Base-by-base conservation (phyloP, 1,140 invertebrate species). In the Rhizoglyphus robini region DNA sequence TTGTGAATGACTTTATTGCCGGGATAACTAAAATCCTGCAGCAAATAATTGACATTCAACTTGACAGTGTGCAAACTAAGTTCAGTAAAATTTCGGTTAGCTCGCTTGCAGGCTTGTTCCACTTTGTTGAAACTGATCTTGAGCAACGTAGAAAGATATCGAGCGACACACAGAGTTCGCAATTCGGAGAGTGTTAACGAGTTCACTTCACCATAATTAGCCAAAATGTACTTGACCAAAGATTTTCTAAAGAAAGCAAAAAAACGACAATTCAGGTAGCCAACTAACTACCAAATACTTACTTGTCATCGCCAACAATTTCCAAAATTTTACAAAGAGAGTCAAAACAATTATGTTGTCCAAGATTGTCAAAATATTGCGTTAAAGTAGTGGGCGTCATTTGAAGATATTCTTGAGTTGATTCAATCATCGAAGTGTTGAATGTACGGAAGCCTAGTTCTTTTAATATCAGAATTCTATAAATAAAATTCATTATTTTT, bases 401-500 rank as follows among this genome's bases (percentile, higher is more conserved):
- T 60, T 60, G 15, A 30, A 60, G 30, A 1, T 23, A 11, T 3
- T 60, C 58, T 32, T 34, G 2, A 32, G 15, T 32, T n/a, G 27
- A 60, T 20, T 29, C 58, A 29, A 60, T 32, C 58, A 60, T 60
- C 15, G 30, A 13, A 23, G 27, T 30, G 2, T 46, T 8, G 29
- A 60, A 29, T 27, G 58, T 23, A 34, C 58, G 32, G 36, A 60
- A 60, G 3, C 58, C 58, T 11, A 60, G n/a, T 60, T 60, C 58
- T 60, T 60, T 60, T 32, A 60, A 60, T 13, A 60, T 11, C 36
- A 60, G 18, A n/a, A 29, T 46, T 4, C 58, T 60, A 32, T 23
- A 13, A 2, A 51, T 3, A 13, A 58, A 58, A 58, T 1, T n/a
- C n/a, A n/a, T n/a, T n/a, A n/a, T n/a, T n/a, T n/a, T n/a, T n/a